Evolutionary conservation across 2,888 invertebrate genomes (phyloP).

Genomic region (Cecidostiba fungosa): DNA sequence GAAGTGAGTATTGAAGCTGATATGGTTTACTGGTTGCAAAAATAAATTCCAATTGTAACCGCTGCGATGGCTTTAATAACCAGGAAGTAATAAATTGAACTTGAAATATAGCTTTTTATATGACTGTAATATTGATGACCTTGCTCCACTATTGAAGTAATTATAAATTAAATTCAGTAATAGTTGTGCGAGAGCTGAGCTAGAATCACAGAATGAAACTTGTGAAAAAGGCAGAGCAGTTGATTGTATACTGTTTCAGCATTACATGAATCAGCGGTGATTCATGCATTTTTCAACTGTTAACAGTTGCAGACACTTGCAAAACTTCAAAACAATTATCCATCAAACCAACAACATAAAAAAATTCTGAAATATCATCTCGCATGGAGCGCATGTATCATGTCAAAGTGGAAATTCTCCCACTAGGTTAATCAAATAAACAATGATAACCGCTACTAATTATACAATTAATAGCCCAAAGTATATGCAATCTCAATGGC

Average conservation of each 20-base stretch:
- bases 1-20: background rate
- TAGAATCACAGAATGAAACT: background rate
- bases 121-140: background rate
- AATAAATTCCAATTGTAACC: conserved; percentile 6
- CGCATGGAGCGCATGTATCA: background rate
- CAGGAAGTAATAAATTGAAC: conserved; percentile 35
- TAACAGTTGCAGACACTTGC: background rate
- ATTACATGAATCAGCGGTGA: conserved; percentile 32
- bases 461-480: background rate
- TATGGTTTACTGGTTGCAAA: conserved; percentile 6
- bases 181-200: background rate
- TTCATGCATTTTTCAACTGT: conserved; percentile 25
- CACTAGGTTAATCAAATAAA: background rate
- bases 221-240: background rate
- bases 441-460: background rate
- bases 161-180: background rate
- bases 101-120: conserved; percentile 12
- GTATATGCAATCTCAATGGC: background rate
- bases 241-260: background rate
- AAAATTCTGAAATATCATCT: too few relatives aligned
- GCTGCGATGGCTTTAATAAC: background rate
- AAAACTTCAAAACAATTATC: too few relatives aligned
- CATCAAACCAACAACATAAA: background rate
- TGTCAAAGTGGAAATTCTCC: background rate
- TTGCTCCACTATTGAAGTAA: conserved; percentile 12